Evolutionary conservation across 2,888 invertebrate species (phyloP).

Genomic region (Clitarchus hookeri): DNA sequence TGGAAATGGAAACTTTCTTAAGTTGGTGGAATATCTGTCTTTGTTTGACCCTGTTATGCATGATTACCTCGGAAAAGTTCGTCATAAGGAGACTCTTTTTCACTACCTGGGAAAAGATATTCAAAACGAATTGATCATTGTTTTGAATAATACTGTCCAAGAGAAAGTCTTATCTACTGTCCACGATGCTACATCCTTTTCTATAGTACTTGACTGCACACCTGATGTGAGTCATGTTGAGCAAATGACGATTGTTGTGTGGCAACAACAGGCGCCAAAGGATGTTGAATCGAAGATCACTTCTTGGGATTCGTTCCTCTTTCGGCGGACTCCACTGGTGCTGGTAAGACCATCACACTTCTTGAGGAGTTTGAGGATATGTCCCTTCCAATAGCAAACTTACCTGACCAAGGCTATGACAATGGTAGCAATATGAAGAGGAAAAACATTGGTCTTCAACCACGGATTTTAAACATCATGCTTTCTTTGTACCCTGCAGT

Average conservation of each 20-base stretch:
- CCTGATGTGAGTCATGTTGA: background rate
- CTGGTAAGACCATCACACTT: background rate
- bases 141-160: too few species aligned
- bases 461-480: slow-evolving; percentile 31
- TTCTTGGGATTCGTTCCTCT: background rate
- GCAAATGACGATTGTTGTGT: too few species aligned
- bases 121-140: too few species aligned
- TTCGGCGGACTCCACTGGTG: background rate
- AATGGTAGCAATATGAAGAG: slow-evolving; percentile 41
- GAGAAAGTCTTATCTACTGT: too few species aligned
- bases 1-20: too few species aligned
- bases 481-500: slow-evolving; percentile 37
- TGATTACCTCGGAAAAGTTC: too few species aligned
- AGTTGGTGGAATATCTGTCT: too few species aligned
- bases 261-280: too few species aligned
- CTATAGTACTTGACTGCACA: background rate
- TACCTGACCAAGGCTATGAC: slow-evolving; percentile 32
- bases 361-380: background rate
- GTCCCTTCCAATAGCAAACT: background rate
- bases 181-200: too few species aligned
- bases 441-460: slow-evolving; percentile 28
- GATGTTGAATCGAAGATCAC: background rate
- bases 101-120: too few species aligned
- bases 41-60: too few species aligned
- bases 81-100: too few species aligned